Conservation (phyloP, 2,797 vertebrate genomes). For the Cheirogaleus major region DNA sequence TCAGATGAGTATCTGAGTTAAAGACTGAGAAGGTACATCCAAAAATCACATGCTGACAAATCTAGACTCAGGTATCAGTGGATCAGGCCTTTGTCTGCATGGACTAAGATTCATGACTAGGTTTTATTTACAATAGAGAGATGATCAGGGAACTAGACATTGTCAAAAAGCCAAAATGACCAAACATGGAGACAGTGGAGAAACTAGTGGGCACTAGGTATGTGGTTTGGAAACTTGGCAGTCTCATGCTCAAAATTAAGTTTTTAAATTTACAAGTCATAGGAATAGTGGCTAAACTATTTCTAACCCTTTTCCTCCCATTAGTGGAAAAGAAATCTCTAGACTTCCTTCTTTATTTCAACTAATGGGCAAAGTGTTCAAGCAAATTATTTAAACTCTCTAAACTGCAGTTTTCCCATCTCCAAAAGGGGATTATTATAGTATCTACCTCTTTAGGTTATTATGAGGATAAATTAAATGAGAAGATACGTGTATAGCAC, state of each 20-base stretch:
- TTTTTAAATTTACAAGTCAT: neutral
- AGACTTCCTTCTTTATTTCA: neutral
- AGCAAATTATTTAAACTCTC: neutral
- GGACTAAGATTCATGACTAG: neutral
- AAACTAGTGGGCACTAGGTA: neutral
- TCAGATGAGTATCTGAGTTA: neutral
- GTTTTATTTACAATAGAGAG: conserved; percentile 26
- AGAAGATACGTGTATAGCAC: neutral
- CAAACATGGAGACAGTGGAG: neutral
- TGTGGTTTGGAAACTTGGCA: neutral
- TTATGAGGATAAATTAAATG: neutral
- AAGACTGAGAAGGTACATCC: neutral
- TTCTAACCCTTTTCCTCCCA: neutral
- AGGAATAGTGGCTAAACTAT: neutral
- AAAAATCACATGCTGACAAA: neutral
- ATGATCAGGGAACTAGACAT: neutral
- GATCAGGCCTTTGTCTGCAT: neutral
- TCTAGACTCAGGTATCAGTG: neutral
- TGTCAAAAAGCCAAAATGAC: neutral
- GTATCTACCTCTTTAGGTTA: neutral
- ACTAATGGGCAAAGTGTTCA: neutral
- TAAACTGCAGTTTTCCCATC: neutral
- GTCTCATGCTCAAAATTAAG: neutral
- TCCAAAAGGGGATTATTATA: neutral
- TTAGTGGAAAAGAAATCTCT: neutral